These are phyloP conservation scores for Sesamia inferens DNA, from an alignment of 2,888 invertebrate species.

Conservation along the genomic window DNA sequence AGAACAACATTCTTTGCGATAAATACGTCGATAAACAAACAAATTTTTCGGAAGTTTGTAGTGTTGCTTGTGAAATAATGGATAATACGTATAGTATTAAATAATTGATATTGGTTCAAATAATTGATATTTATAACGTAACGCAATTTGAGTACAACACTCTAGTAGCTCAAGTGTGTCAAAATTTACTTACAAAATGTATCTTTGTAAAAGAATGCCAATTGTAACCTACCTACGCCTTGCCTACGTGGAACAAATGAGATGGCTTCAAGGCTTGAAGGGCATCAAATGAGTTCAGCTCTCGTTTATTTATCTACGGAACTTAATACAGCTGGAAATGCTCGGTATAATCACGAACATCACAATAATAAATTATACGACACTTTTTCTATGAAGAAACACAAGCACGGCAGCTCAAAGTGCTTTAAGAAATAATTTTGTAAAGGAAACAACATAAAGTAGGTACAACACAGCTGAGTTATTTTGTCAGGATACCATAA, in stretches of 20 bases:
- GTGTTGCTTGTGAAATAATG: too few species aligned
- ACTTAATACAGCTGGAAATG: neutral
- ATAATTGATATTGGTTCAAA: too few species aligned
- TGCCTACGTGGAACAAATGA: neutral
- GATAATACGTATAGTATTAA: too few species aligned
- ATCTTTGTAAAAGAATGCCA: too few species aligned
- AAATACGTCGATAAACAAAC: too few species aligned
- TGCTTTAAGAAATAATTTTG: slow-evolving; percentile 8
- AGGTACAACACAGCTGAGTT: neutral
- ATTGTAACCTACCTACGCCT: too few species aligned
- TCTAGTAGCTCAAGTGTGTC: too few species aligned
- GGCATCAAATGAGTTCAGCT: neutral
- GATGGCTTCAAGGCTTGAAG: neutral
- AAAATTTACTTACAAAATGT: too few species aligned
- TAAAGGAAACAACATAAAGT: slow-evolving; percentile 19
- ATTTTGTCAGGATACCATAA: slow-evolving; percentile 8
- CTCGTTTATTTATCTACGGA: neutral
- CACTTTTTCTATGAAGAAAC: neutral
- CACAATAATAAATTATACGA: neutral
- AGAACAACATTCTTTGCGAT: too few species aligned
- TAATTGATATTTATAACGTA: too few species aligned
- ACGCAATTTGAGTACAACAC: too few species aligned
- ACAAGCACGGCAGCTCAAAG: slow-evolving; percentile 15
- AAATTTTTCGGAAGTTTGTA: too few species aligned
- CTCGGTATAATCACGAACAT: neutral